phyloP scores from a whole-genome alignment of 1,140 invertebrate species.

The Dufourea novaeangliae region DNA sequence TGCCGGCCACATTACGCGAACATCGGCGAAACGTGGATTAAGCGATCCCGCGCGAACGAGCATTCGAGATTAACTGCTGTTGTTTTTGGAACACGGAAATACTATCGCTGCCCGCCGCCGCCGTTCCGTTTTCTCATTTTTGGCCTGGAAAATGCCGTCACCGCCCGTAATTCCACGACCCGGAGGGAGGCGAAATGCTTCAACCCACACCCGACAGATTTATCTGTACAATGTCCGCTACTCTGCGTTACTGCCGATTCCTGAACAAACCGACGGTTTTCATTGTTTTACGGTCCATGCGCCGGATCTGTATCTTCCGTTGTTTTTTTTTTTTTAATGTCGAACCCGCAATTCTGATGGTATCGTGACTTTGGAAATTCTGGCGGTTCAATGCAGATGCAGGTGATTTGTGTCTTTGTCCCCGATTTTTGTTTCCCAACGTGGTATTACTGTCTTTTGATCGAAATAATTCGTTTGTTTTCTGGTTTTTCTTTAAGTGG shows the following conservation, averaged over 20 bases:
- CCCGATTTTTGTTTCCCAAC: not conserved
- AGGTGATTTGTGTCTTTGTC: not conserved
- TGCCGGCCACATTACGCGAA: slow-evolving; percentile 71
- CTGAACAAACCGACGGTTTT: not conserved
- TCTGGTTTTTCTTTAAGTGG: too few relatives aligned
- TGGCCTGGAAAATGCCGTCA: slow-evolving; percentile 26
- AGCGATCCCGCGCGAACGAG: slow-evolving; percentile 63
- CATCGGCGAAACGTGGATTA: slow-evolving; percentile 72
- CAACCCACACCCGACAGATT: slow-evolving; percentile 22
- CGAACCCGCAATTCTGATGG: not conserved
- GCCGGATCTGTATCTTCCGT: not conserved
- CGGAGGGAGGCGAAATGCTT: slow-evolving; percentile 19
- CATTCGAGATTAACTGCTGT: slow-evolving; percentile 67
- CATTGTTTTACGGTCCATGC: not conserved
- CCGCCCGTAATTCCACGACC: slow-evolving; percentile 27
- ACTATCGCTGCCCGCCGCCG: slow-evolving; percentile 31
- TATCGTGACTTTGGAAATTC: not conserved
- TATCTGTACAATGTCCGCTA: slow-evolving; percentile 26
- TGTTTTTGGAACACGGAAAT: slow-evolving; percentile 63
- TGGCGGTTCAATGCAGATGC: not conserved
- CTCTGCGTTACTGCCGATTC: not conserved
- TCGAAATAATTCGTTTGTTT: too few relatives aligned
- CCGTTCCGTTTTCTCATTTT: slow-evolving; percentile 43
- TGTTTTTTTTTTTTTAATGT: not conserved
- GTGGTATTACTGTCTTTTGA: too few relatives aligned